These are phyloP conservation scores for Rhabdomys pumilio DNA, from an alignment of 2,797 vertebrate genomes.

Conservation along the genomic window DNA sequence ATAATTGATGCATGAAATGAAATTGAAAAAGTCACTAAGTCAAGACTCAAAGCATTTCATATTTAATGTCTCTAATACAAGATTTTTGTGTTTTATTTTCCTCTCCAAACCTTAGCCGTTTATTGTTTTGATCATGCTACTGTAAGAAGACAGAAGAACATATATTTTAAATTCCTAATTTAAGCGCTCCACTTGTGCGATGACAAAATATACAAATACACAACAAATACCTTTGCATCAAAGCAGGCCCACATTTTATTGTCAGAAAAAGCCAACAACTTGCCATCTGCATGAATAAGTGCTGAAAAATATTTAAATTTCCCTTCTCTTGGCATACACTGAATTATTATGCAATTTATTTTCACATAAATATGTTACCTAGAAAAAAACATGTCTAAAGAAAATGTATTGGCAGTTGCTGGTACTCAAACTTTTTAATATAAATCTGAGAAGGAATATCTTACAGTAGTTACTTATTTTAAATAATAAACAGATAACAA, in stretches of 20 bases:
- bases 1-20: conserved; percentile 2
- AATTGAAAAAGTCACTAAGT: not conserved
- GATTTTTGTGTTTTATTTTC: not conserved
- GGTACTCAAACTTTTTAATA: not conserved
- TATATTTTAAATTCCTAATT: not conserved
- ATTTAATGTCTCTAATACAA: not conserved
- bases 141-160: conserved; percentile 41
- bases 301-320: conserved; percentile 75
- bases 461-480: not conserved
- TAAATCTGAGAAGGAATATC: conserved; percentile 66
- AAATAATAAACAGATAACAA: conserved; percentile 44
- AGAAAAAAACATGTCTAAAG: conserved; percentile 72
- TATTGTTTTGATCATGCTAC: conserved; percentile 56
- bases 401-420: conserved; percentile 73
- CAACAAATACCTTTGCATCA: conserved; percentile 40
- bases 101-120: not conserved
- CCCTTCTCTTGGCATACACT: conserved; percentile 44
- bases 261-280: conserved; percentile 37
- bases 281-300: conserved; percentile 71
- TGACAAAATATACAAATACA: conserved; percentile 56
- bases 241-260: conserved; percentile 63
- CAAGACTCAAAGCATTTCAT: not conserved
- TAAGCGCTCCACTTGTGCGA: not conserved
- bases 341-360: conserved; percentile 65
- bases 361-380: conserved; percentile 73